Base-by-base conservation (phyloP, 2,888 invertebrate genomes). In the Yponomeuta malinellus region DNA sequence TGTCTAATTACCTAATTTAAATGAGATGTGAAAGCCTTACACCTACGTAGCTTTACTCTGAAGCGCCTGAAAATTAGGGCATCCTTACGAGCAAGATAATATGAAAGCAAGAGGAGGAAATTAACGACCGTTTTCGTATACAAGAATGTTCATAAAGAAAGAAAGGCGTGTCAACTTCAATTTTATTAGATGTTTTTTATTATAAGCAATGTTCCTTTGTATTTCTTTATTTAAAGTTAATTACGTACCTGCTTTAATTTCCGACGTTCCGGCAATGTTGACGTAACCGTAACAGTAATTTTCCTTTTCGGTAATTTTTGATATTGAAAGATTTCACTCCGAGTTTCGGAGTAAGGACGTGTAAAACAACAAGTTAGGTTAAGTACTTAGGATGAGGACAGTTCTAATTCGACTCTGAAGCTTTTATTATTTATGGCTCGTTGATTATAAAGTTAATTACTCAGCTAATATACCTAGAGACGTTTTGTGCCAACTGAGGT, bases 361-460 rank as follows among this genome's bases (percentile, higher is more conserved):
- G 29, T 65, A 8, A 65, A 12, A 65, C 10, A 65, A 31, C 23
- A 43, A 43, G 10, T 43, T 12, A 67, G 10, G 23, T 23, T 10
- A 33, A 5, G 33, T 5, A 1, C 33, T 5, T 5, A 48, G 48
- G 6, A 43, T 43, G 48, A 31, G 9, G 68, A 48, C 23, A 43
- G 67, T 43, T 10, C 23, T 65, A 48, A 68, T 15, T 6, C 67
- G 67, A n/a, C 6, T 15, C 43, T 37, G 43, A 12, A 4, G n/a
- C 67, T 37, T 67, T 67, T 10, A 67, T 31, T 67, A 67, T 67
- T 67, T 15, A 67, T 67, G 67, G 37, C 67, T 43, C n/a, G 67
- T 29, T 67, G 67, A n/a, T 67, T 43, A 67, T 68, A 68, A 68
- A 68, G 68, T 23, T 68, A 68, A 68, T 68, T 43, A 48, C 68